phyloP scores from a whole-genome alignment of 1,140 invertebrate species.

The Parasteatoda tepidariorum region DNA sequence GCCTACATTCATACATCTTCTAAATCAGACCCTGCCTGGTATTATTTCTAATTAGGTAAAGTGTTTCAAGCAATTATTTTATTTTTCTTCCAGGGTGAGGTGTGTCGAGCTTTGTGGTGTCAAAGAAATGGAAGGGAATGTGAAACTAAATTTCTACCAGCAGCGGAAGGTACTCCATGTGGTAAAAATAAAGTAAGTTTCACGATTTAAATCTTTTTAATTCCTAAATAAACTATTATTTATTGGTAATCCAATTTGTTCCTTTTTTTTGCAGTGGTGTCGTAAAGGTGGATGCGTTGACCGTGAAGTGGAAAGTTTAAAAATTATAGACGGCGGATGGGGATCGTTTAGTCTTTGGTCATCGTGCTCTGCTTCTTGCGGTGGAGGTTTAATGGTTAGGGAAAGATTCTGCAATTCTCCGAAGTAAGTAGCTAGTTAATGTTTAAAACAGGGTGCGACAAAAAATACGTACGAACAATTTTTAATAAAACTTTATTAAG shows the following conservation, averaged over 20 bases:
- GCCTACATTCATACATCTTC: no score
- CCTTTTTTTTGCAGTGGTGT: slow-evolving; percentile 78
- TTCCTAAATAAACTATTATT: neutral
- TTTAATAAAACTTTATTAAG: neutral
- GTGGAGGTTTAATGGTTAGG: slow-evolving; percentile 77
- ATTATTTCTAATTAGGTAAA: no score
- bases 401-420: slow-evolving; percentile 69
- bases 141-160: slow-evolving; percentile 83
- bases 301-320: slow-evolving; percentile 77
- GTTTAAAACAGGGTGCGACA: no score
- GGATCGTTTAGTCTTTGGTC: slow-evolving; percentile 85
- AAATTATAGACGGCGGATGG: slow-evolving; percentile 84
- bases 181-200: slow-evolving; percentile 75
- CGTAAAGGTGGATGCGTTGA: slow-evolving; percentile 83
- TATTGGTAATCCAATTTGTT: neutral
- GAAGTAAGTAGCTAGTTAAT: slow-evolving; percentile 66
- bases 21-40: no score
- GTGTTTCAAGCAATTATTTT: no score
- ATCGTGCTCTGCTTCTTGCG: slow-evolving; percentile 83
- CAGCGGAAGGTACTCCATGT: slow-evolving; percentile 86
- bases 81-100: slow-evolving; percentile 65
- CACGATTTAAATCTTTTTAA: neutral
- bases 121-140: slow-evolving; percentile 81
- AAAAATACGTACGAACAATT: neutral
- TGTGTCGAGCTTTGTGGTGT: slow-evolving; percentile 90